A percentile compares a stretch with the other conserved stretches of the same genome.
Conservation (phyloP, 2,113 vertebrate species). For the Corapipo altera region DNA sequence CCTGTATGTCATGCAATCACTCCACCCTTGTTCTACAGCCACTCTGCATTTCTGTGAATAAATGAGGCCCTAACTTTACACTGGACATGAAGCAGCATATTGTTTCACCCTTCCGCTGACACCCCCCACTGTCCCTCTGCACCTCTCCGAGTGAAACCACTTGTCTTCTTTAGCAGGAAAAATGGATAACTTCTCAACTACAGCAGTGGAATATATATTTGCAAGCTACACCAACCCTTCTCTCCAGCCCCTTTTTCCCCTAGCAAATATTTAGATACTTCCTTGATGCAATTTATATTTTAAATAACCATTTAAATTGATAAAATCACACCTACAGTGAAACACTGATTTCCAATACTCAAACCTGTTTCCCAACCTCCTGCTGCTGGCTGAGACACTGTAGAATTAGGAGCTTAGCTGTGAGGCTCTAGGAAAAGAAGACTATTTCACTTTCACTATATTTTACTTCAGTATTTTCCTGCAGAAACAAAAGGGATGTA, state of each 20-base stretch:
- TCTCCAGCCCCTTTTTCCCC: neutral
- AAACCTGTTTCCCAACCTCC: slow-evolving; percentile 2
- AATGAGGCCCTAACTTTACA: neutral
- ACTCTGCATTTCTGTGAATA: neutral
- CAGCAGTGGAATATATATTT: neutral
- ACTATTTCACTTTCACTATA: neutral
- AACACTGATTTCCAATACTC: neutral
- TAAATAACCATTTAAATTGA: neutral
- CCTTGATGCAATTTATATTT: neutral
- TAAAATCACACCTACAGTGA: neutral
- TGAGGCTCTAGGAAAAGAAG: neutral
- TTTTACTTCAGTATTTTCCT: neutral
- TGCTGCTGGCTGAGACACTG: neutral
- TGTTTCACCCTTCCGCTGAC: neutral
- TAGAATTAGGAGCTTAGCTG: neutral
- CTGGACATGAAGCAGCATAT: neutral
- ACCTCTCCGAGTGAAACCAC: neutral
- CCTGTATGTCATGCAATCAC: neutral
- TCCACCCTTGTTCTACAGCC: neutral
- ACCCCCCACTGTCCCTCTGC: accelerated
- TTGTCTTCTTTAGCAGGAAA: neutral
- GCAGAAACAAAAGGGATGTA: neutral
- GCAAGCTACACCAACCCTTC: neutral
- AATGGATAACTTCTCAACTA: neutral
- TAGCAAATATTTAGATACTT: neutral